These are phyloP conservation scores for Trinorchestia longiramus DNA, from an alignment of 1,140 invertebrate species.

Conservation along the genomic window DNA sequence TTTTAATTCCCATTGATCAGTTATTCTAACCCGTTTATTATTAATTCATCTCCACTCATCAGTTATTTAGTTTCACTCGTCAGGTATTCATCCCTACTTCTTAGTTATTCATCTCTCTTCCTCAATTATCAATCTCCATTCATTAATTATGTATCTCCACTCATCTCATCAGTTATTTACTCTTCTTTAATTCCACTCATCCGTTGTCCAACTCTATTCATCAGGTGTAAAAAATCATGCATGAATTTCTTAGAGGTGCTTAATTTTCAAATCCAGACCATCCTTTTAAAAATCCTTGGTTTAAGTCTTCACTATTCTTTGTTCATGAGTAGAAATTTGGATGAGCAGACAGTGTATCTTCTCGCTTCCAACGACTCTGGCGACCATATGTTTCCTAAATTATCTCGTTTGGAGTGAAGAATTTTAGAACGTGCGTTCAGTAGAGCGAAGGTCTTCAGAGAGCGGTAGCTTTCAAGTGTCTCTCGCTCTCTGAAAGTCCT, in stretches of 20 bases:
- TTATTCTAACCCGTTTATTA: background rate
- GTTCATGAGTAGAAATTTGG: constrained; percentile 8
- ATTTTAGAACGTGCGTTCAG: background rate
- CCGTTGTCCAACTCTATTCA: background rate
- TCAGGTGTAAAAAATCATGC: background rate
- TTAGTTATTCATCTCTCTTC: background rate
- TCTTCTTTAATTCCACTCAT: background rate
- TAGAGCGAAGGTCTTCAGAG: background rate
- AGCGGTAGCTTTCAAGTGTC: background rate
- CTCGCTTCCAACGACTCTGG: background rate
- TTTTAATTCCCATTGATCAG: too few relatives aligned
- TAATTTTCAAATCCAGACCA: background rate
- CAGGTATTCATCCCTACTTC: too few relatives aligned
- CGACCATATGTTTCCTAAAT: background rate
- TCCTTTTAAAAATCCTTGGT: background rate
- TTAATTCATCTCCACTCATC: background rate
- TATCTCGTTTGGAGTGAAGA: background rate
- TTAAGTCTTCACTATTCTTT: background rate
- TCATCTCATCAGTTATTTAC: background rate
- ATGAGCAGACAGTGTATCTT: background rate
- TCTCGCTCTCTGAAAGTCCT: constrained; percentile 1
- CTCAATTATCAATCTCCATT: background rate
- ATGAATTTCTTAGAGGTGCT: background rate
- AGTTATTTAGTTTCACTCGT: background rate
- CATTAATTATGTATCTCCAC: background rate